Base-by-base conservation (phyloP, 2,113 vertebrate genomes). In the Australoheros scitulus region DNA sequence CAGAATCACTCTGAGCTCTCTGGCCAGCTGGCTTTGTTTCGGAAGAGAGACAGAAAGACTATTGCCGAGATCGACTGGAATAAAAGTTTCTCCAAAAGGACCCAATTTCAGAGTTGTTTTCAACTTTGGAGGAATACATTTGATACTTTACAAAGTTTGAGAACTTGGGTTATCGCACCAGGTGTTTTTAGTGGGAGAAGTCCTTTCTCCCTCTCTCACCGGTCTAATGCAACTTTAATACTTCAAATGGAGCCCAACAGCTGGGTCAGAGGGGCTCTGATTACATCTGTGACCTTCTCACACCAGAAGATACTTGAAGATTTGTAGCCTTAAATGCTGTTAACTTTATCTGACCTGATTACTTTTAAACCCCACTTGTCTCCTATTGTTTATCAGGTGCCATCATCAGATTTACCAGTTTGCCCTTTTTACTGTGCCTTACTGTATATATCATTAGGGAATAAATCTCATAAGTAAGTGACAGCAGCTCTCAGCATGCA, bases 281-380 rank as follows among this genome's bases (percentile, higher is more conserved):
- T 94, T 94, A 86, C 91, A 93, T 93, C 91, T 75, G 75, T 89
- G 91, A 93, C 92, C 90, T 81, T 82, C 34, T 90, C 85, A 86
- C 92, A 88, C 88, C 84, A 80, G 32, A 77, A 56, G 6, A 82
- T 63, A 84, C 61, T 63, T 77, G 58, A 87, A 82, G 87, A 93
- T 89, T 79, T 87, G 59, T 74, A 50, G 88, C 38, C 38, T 86
- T 76, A 81, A 89, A 85, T 77, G 61, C 83, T 84, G 34, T 63
- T 85, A 83, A 81, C 41, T 75, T 59, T 63, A 29, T 55, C 68
- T 34, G 26, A 55, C 47, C 68, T 72, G 68, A 13, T 70, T 77
- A 77, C 78, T 55, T 34, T 22, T 81, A 29, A 43, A 17, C 58
- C 22, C 5, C 63, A 74, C 7, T 32, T 79, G 47, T 64, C 64